Evolutionary conservation across 2,888 invertebrate genomes (phyloP).

Genomic region (Phalera bucephala): DNA sequence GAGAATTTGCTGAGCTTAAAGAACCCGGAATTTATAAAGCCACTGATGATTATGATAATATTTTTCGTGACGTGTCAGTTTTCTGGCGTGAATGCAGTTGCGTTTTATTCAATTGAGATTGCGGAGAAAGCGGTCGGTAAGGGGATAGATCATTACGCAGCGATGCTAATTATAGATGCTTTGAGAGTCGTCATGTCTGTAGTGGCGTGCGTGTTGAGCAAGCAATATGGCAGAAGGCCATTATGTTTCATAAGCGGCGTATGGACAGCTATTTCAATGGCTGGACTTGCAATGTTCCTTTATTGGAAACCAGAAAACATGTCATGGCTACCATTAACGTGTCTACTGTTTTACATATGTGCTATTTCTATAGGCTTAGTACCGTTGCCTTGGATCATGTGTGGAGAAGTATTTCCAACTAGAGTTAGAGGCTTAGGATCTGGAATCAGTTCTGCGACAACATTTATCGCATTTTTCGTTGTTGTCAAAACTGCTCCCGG

Average conservation of each 20-base stretch:
- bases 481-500: conserved; percentile 87
- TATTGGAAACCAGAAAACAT: conserved; percentile 61
- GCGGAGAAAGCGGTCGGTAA: conserved; percentile 82
- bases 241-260: conserved; percentile 85
- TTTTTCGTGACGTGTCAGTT: conserved; percentile 87
- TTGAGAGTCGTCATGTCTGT: conserved; percentile 85
- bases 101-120: conserved; percentile 88
- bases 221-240: conserved; percentile 84
- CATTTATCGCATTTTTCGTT: conserved; percentile 85
- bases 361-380: conserved; percentile 84
- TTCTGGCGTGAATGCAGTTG: conserved; percentile 87
- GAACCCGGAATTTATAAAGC: conserved; percentile 81
- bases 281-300: conserved; percentile 77
- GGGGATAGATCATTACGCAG: conserved; percentile 85
- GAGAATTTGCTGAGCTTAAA: conserved; percentile 60
- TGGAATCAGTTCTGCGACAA: conserved; percentile 85
- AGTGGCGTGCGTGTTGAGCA: conserved; percentile 84
- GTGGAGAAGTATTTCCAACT: conserved; percentile 87
- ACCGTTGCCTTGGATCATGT: conserved; percentile 89
- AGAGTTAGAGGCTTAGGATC: conserved; percentile 85
- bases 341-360: conserved; percentile 82
- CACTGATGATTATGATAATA: conserved; percentile 83
- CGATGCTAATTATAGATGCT: conserved; percentile 85
- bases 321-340: conserved; percentile 77
- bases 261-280: conserved; percentile 84